These are phyloP conservation scores for Molorchus minor DNA, from an alignment of 2,888 invertebrate genomes.

Conservation along the genomic window DNA sequence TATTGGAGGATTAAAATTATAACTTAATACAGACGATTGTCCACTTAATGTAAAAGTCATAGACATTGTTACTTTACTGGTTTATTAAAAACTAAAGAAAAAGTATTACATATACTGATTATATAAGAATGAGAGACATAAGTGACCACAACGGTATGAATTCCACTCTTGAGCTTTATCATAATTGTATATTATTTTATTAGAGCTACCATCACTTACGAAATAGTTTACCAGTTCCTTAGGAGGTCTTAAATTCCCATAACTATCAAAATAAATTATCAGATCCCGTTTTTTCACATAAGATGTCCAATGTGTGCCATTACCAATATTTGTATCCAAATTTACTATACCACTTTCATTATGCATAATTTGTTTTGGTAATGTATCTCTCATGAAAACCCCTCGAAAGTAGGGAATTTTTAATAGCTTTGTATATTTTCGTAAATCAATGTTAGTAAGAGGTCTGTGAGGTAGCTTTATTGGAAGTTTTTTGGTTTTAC, in stretches of 20 bases:
- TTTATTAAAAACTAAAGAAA: too few relatives aligned
- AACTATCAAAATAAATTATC: constrained; percentile 35
- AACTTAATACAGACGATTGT: constrained; percentile 6
- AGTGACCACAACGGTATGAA: constrained; percentile 26
- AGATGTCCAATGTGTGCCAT: constrained; percentile 36
- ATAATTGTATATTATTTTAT: background rate
- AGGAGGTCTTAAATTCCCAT: constrained; percentile 29
- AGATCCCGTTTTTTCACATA: constrained; percentile 25
- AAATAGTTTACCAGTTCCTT: constrained; percentile 35
- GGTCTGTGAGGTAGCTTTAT: constrained; percentile 28
- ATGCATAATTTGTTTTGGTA: constrained; percentile 21
- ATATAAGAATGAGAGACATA: constrained; percentile 33
- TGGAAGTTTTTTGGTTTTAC: constrained; percentile 38
- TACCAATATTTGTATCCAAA: constrained; percentile 25
- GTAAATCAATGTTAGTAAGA: constrained; percentile 22
- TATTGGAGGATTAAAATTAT: constrained; percentile 30
- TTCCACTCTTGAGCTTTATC: background rate
- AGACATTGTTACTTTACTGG: too few relatives aligned
- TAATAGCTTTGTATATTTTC: constrained; percentile 13
- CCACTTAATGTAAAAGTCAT: background rate
- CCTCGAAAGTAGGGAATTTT: constrained; percentile 27
- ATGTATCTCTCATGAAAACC: constrained; percentile 26
- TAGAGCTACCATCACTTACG: background rate
- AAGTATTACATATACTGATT: constrained; percentile 8
- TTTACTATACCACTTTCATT: constrained; percentile 34